Percentiles rank a stretch among this genome's conserved stretches.
Evolutionary conservation across 30 jellyfish, hydroid and myxozoan genomes (phyloP).

Genomic region (Catostylus mosaicus): DNA sequence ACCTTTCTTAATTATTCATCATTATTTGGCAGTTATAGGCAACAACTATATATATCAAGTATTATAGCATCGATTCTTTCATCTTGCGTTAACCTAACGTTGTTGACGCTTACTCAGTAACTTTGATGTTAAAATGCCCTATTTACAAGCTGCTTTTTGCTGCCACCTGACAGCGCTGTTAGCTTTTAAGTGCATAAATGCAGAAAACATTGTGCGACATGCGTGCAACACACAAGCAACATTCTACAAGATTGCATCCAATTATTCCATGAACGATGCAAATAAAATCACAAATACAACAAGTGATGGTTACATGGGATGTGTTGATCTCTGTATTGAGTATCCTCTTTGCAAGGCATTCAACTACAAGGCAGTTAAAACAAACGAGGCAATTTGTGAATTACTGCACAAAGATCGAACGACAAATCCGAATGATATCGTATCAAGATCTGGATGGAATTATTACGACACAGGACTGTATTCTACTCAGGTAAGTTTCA

Average conservation of each 20-base stretch:
- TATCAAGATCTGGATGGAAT: slow-evolving; percentile 32
- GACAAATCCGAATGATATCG: slow-evolving; percentile 13
- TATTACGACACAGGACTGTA: slow-evolving; percentile 45
- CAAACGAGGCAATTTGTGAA: slow-evolving; percentile 12
- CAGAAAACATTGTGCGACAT: slow-evolving; percentile 35
- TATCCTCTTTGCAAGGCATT: slow-evolving; percentile 45
- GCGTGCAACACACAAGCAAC: slow-evolving; percentile 27
- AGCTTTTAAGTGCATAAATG: too few relatives aligned
- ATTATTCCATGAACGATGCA: slow-evolving; percentile 15
- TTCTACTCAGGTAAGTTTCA: slow-evolving; percentile 27
- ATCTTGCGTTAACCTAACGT: too few relatives aligned
- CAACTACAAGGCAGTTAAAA: slow-evolving; percentile 6
- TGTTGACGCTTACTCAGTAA: too few relatives aligned
- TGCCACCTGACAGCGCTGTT: too few relatives aligned
- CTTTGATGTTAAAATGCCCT: too few relatives aligned
- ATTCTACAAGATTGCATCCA: slow-evolving; percentile 38
- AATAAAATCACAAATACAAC: background rate
- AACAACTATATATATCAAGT: too few relatives aligned
- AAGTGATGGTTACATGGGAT: too few relatives aligned
- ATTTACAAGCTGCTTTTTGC: too few relatives aligned
- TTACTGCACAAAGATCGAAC: slow-evolving; percentile 20
- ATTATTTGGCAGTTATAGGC: too few relatives aligned
- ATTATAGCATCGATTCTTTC: too few relatives aligned
- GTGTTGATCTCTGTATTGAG: too few relatives aligned
- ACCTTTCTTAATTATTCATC: too few relatives aligned